Evolutionary conservation across 1,140 invertebrate genomes (phyloP).

Genomic region (Cydia strobilella): DNA sequence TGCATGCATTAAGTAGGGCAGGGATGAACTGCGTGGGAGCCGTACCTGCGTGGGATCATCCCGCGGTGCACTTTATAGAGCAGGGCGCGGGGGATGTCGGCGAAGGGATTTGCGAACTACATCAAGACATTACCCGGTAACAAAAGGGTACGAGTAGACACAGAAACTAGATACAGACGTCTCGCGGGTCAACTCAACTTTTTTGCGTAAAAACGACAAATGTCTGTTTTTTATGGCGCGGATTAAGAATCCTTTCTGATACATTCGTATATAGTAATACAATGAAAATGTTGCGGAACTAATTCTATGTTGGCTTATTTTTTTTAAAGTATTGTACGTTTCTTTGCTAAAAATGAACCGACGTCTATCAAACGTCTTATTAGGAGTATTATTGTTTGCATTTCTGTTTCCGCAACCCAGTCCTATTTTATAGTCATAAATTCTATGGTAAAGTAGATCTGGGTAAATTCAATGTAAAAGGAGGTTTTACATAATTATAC

Average conservation of each 20-base stretch:
- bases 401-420: conserved; percentile 4
- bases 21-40: conserved; percentile 19
- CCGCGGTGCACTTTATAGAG: background rate
- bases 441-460: background rate
- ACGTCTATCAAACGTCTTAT: conserved; percentile 8
- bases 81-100: conserved; percentile 11
- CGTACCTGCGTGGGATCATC: conserved; percentile 18
- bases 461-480: background rate
- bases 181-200: background rate
- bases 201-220: conserved; percentile 22
- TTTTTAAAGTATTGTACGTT: background rate
- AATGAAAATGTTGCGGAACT: background rate
- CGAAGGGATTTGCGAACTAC: conserved; percentile 23
- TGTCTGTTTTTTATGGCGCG: conserved; percentile 5
- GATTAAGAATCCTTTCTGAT: conserved; percentile 14
- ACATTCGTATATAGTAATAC: background rate
- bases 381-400: background rate
- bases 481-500: background rate
- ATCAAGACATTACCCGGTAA: background rate
- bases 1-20: conserved; percentile 14
- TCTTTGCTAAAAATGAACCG: background rate
- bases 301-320: conserved; percentile 13
- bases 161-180: conserved; percentile 1
- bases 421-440: background rate
- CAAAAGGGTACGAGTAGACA: conserved; percentile 14